A percentile compares a stretch with the other conserved stretches of the same genome.
These are phyloP conservation scores for Platycheirus rosarum DNA, from an alignment of 2,888 invertebrate species.

Conservation along the genomic window DNA sequence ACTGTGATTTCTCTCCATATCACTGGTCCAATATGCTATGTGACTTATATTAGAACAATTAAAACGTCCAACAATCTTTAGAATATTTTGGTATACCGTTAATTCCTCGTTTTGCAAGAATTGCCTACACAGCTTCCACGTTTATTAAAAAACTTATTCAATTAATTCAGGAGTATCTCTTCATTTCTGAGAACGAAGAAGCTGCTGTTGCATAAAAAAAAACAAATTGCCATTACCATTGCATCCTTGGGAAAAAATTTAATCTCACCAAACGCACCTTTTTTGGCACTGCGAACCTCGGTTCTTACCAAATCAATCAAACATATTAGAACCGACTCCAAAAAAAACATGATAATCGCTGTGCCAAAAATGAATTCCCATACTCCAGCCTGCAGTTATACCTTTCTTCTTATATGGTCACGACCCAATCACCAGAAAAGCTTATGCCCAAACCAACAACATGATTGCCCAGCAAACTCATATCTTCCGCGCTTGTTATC, in stretches of 20 bases:
- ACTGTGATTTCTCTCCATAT: too few species aligned
- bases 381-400: conserved; percentile 21
- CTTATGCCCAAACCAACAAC: conserved; percentile 54
- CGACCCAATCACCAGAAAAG: conserved; percentile 68
- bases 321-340: neutral
- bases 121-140: too few species aligned
- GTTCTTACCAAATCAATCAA: conserved; percentile 30
- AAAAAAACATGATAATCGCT: conserved; percentile 4
- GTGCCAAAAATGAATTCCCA: conserved; percentile 29
- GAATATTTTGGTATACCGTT: too few species aligned
- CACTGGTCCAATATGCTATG: too few species aligned
- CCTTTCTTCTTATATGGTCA: conserved; percentile 52
- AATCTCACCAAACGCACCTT: neutral
- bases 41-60: too few species aligned
- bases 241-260: conserved; percentile 4
- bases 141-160: too few species aligned
- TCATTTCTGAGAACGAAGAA: too few species aligned
- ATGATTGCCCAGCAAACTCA: conserved; percentile 51
- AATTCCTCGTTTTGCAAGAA: too few species aligned
- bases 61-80: too few species aligned
- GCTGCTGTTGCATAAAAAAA: too few species aligned
- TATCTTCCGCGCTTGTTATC: conserved; percentile 72
- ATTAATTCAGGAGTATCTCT: too few species aligned
- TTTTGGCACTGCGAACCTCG: neutral
- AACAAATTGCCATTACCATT: too few species aligned